These are phyloP conservation scores for Carollia perspicillata DNA, from an alignment of 2,113 vertebrate genomes.

Conservation along the genomic window DNA sequence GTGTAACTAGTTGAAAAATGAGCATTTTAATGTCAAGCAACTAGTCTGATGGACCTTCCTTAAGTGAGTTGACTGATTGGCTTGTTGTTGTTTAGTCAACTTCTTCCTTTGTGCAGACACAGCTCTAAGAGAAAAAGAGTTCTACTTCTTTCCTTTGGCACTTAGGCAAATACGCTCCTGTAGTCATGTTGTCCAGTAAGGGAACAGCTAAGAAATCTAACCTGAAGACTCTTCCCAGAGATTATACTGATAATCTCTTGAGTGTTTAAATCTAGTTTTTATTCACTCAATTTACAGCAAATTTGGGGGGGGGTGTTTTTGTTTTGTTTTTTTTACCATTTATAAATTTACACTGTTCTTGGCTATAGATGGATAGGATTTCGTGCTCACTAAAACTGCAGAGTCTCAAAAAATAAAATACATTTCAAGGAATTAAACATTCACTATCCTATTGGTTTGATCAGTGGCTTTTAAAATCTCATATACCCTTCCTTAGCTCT, in stretches of 20 bases:
- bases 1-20: not conserved
- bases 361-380: not conserved
- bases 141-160: slow-evolving; percentile 59
- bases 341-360: not conserved
- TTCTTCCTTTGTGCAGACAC: slow-evolving; percentile 43
- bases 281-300: slow-evolving; percentile 18
- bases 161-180: slow-evolving; percentile 48
- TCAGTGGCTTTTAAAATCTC: not conserved
- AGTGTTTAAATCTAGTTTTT: slow-evolving; percentile 14
- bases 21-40: not conserved
- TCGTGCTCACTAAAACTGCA: not conserved
- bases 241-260: not conserved
- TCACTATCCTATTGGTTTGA: not conserved
- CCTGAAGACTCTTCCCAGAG: slow-evolving; percentile 5
- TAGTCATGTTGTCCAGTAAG: slow-evolving; percentile 52
- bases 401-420: not conserved
- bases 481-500: not conserved
- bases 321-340: not conserved
- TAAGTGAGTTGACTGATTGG: slow-evolving; percentile 9
- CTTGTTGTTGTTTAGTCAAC: not conserved
- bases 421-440: not conserved
- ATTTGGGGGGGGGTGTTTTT: not conserved
- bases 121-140: slow-evolving; percentile 50
- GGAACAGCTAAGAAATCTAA: slow-evolving; percentile 53
- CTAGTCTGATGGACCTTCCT: not conserved